These are phyloP conservation scores for Pachyrhynchus sulphureomaculatus DNA, from an alignment of 1,140 invertebrate species.

Conservation along the genomic window DNA sequence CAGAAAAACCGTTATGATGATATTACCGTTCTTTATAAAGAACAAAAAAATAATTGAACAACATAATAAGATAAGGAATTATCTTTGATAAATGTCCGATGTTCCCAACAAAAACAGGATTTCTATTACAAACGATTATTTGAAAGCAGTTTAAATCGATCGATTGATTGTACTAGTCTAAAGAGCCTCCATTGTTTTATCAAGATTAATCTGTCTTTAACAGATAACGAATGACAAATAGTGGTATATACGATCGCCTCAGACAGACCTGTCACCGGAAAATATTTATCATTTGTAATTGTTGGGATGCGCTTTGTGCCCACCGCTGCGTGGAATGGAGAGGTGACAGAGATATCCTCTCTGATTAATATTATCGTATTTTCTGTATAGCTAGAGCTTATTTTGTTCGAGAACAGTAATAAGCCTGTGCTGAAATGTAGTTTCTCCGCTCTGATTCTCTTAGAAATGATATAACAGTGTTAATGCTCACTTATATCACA, in stretches of 20 bases:
- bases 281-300: slow-evolving; percentile 31
- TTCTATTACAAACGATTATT: no score
- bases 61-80: no score
- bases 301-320: slow-evolving; percentile 17
- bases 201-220: slow-evolving; percentile 36
- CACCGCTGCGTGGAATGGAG: not conserved
- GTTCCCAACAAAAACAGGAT: no score
- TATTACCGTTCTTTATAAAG: no score
- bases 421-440: no score
- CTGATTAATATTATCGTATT: slow-evolving; percentile 19
- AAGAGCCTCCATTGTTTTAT: slow-evolving; percentile 25
- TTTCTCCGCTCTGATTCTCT: not conserved
- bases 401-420: no score
- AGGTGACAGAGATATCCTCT: slow-evolving; percentile 20
- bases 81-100: no score
- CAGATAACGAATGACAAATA: slow-evolving; percentile 35
- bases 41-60: no score
- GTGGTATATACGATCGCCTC: not conserved
- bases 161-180: not conserved
- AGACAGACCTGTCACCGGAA: slow-evolving; percentile 15
- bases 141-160: no score
- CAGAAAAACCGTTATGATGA: no score
- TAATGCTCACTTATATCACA: no score
- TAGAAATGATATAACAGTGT: not conserved
- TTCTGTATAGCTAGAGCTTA: not conserved